Conservation (phyloP, 2,113 vertebrate species). For the Pedetes capensis region DNA sequence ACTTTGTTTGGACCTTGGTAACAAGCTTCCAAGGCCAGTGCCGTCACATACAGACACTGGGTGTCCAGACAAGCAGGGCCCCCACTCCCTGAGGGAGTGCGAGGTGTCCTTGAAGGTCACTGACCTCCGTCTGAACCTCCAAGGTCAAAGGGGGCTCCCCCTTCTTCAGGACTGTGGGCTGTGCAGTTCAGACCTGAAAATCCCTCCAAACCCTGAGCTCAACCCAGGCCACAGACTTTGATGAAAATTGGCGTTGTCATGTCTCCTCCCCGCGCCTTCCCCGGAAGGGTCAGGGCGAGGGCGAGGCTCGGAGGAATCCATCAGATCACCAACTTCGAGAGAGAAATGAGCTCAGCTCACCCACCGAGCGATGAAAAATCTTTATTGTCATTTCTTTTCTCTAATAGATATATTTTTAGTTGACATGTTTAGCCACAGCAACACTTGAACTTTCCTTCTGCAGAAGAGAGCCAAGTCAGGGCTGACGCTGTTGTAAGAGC, state of each 20-base stretch:
- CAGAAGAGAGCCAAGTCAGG: slow-evolving; percentile 58
- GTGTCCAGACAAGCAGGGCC: background rate
- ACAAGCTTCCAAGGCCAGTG: too few relatives aligned
- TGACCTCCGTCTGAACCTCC: background rate
- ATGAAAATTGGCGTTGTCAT: rapidly evolving
- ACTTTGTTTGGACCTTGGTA: background rate
- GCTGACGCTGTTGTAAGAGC: background rate
- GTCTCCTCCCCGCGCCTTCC: background rate
- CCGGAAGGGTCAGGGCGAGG: background rate
- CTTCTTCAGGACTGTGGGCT: background rate
- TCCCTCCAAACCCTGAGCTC: background rate
- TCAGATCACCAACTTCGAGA: rapidly evolving
- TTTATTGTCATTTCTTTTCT: slow-evolving; percentile 54
- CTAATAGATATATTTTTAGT: slow-evolving; percentile 65
- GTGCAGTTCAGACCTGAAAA: background rate
- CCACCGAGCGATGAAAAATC: slow-evolving; percentile 72
- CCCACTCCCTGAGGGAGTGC: rapidly evolving
- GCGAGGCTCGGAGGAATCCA: rapidly evolving
- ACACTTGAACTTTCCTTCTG: slow-evolving; percentile 63
- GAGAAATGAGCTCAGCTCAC: background rate
- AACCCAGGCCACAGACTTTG: background rate
- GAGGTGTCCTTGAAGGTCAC: background rate
- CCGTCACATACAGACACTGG: background rate
- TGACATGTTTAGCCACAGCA: slow-evolving; percentile 70
- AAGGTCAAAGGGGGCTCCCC: background rate